Base-by-base conservation (phyloP, 2,797 vertebrate genomes). In the Bradypodion ventrale region DNA sequence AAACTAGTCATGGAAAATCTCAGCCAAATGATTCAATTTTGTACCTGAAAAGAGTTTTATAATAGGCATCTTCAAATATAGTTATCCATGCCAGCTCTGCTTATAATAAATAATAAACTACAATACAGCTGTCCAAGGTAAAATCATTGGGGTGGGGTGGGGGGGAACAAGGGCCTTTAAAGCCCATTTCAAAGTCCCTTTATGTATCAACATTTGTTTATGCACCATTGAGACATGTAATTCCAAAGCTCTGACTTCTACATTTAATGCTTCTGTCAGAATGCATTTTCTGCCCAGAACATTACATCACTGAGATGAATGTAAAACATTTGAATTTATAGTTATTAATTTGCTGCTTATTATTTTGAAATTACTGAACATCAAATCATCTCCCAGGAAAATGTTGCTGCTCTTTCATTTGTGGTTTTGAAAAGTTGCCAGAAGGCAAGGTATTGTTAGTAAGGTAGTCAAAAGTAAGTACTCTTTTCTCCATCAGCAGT, bases 21-120 rank as follows among this genome's bases (percentile, higher is more conserved):
- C 82, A 69, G 76, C 78, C 72, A 75, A 81, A 80, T 85, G 49
- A 76, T 85, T 85, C 85, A 23, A 81, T 85, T 78, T 85, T 81
- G 72, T 76, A 78, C 72, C 72, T 75, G 78, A 69, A 60, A 81
- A n/a, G 5, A 69, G 32, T 81, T 85, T 76, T 85, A 81, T 81
- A 85, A 85, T 62, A 85, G 52, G 56, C 73, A 52, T 27, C 25
- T 66, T 77, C 27, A 80, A 60, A 81, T 85, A 81, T 69, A 70
- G 32, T 77, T 85, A 82, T 76, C 78, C 76, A 66, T 76, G 79
- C 40, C 73, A 69, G 63, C 49, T 70, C 62, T 60, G 40, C 73
- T 75, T 81, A 32, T 81, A 81, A 70, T 81, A 85, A 70, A n/a
- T n/a, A n/a, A 85, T 76, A 73, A 81, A 62, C 65, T 70, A 70